Percentiles rank a stretch among this genome's conserved stretches.
Conservation (phyloP, 2,888 invertebrate genomes). For the Agrilus mali region DNA sequence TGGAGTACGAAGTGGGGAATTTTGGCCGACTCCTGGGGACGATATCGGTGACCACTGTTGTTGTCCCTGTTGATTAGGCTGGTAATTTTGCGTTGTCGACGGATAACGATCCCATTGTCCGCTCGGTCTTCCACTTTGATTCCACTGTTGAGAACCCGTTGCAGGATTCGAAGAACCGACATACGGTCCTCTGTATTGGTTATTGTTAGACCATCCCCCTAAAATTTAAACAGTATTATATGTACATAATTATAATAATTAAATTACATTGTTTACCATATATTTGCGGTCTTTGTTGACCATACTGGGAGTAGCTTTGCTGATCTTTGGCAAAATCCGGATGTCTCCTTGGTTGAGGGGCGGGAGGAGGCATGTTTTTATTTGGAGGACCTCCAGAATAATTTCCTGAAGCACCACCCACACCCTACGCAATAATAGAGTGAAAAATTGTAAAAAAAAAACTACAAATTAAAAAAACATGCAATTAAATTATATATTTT, state of each 20-base stretch:
- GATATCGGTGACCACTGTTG: conserved; percentile 34
- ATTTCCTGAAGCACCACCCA: conserved; percentile 22
- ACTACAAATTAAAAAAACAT: not conserved
- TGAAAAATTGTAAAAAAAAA: conserved; percentile 13
- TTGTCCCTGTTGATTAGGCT: conserved; percentile 30
- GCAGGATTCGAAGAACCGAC: conserved; percentile 22
- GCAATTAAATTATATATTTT: not conserved
- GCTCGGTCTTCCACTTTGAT: conserved; percentile 32
- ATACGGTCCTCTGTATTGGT: conserved; percentile 38
- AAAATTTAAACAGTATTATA: conserved; percentile 10
- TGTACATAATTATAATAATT: not conserved
- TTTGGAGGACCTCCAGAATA: conserved; percentile 36
- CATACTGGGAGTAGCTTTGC: conserved; percentile 51
- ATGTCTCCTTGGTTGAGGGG: conserved; percentile 62
- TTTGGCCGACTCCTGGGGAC: conserved; percentile 34
- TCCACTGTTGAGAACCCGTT: conserved; percentile 30
- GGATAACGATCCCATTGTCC: conserved; percentile 29
- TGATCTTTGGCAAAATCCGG: conserved; percentile 72
- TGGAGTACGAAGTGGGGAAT: conserved; percentile 35
- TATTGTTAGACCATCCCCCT: conserved; percentile 54
- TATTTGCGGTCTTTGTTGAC: conserved; percentile 50
- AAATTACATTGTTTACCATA: conserved; percentile 41
- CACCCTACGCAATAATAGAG: conserved; percentile 24
- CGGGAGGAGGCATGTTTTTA: conserved; percentile 50
- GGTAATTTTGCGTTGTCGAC: conserved; percentile 25